phyloP scores from a whole-genome alignment of 2,113 vertebrate species.

The Prietella phreatophila region DNA sequence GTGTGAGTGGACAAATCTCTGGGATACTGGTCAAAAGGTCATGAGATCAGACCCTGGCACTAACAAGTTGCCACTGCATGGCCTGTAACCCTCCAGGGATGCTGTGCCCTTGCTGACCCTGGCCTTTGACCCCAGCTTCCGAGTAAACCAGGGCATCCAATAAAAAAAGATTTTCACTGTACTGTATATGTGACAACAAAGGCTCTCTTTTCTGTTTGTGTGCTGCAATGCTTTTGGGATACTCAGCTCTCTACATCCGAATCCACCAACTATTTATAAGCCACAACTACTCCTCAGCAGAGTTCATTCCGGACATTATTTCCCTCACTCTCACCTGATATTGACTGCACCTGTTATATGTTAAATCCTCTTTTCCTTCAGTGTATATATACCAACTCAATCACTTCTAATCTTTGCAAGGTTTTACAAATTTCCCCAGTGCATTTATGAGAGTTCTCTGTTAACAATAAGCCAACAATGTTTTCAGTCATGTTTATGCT shows the following conservation, averaged over 20 bases:
- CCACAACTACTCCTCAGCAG: background rate
- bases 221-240: background rate
- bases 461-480: background rate
- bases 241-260: background rate
- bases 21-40: background rate
- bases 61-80: background rate
- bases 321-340: background rate
- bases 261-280: background rate
- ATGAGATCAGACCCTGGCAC: background rate
- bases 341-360: background rate
- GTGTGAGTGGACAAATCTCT: background rate
- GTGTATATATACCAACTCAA: background rate
- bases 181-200: background rate
- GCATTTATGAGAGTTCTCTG: background rate
- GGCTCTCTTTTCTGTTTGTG: background rate
- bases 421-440: background rate
- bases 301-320: constrained; percentile 4
- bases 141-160: background rate
- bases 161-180: background rate
- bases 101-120: background rate
- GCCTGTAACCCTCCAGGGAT: background rate
- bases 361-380: background rate
- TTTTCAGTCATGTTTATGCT: background rate
- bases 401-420: background rate
- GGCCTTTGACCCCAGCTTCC: background rate